Conservation (phyloP, 2,888 invertebrate species). For the Lissonota sp. region DNA sequence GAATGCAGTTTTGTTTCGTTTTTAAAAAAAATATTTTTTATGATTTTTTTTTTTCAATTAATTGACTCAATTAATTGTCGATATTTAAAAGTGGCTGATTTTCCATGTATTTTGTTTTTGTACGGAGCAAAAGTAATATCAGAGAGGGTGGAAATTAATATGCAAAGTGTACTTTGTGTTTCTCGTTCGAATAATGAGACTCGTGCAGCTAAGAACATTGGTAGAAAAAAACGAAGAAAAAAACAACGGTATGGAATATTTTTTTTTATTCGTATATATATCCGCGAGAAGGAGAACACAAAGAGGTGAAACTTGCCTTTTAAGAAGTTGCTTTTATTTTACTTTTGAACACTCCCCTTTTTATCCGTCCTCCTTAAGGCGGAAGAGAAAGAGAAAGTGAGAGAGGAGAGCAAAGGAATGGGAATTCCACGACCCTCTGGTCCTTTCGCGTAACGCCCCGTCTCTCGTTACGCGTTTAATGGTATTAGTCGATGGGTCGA, state of each 20-base stretch:
- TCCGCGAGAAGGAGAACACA: slow-evolving; percentile 63
- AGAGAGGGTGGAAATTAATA: not conserved
- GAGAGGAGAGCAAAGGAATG: slow-evolving; percentile 1
- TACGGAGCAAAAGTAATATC: not conserved
- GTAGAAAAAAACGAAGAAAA: slow-evolving; percentile 24
- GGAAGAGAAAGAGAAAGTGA: not conserved
- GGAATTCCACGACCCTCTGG: slow-evolving; percentile 30
- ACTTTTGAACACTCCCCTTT: slow-evolving; percentile 65
- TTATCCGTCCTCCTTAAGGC: slow-evolving; percentile 17
- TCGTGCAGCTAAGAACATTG: slow-evolving; percentile 19
- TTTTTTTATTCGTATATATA: slow-evolving; percentile 44
- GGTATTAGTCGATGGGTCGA: slow-evolving; percentile 65
- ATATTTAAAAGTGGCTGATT: no score
- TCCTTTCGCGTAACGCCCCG: slow-evolving; percentile 42
- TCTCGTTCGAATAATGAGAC: slow-evolving; percentile 28
- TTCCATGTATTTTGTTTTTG: not conserved
- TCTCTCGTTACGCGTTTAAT: slow-evolving; percentile 67
- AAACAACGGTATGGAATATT: slow-evolving; percentile 39
- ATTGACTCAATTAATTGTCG: no score
- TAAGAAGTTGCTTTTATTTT: slow-evolving; percentile 74
- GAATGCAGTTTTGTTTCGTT: no score
- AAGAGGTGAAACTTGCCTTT: slow-evolving; percentile 76
- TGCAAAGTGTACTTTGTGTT: slow-evolving; percentile 4
- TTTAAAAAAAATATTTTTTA: no score
- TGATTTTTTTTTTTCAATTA: no score